Conservation (phyloP, 1,140 invertebrate species). For the Antheraea mylitta region DNA sequence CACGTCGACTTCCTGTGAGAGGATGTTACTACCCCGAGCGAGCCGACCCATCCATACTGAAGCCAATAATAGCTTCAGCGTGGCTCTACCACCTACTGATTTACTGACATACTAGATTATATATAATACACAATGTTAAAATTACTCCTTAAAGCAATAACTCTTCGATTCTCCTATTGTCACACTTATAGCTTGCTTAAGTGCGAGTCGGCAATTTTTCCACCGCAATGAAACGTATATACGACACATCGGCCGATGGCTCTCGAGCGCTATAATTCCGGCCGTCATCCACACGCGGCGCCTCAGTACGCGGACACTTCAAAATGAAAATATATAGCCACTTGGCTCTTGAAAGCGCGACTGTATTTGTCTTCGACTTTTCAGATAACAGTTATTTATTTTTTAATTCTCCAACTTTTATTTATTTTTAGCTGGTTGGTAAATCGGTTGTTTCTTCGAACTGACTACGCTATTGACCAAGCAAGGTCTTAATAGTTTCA, state of each 20-base stretch:
- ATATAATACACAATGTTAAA: no score
- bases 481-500: no score
- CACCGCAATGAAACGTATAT: constrained; percentile 35
- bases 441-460: no score
- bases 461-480: no score
- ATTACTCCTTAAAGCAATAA: background rate
- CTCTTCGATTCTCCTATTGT: background rate
- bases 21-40: no score
- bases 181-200: constrained; percentile 7
- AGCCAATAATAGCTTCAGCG: no score
- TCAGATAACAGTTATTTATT: background rate
- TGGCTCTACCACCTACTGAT: no score
- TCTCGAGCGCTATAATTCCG: constrained; percentile 33
- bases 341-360: constrained; percentile 28
- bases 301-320: constrained; percentile 20
- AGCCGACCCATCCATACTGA: no score
- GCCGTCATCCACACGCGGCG: constrained; percentile 30
- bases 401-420: background rate
- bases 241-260: constrained; percentile 24
- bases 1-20: no score
- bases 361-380: constrained; percentile 25
- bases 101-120: no score
- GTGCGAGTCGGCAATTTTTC: constrained; percentile 22
- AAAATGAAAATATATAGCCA: constrained; percentile 38
- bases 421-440: background rate